Evolutionary conservation across 2,888 invertebrate genomes (phyloP), one percentile per base, ranked within the genome.

Genomic region (Muschampia plurimacula): DNA sequence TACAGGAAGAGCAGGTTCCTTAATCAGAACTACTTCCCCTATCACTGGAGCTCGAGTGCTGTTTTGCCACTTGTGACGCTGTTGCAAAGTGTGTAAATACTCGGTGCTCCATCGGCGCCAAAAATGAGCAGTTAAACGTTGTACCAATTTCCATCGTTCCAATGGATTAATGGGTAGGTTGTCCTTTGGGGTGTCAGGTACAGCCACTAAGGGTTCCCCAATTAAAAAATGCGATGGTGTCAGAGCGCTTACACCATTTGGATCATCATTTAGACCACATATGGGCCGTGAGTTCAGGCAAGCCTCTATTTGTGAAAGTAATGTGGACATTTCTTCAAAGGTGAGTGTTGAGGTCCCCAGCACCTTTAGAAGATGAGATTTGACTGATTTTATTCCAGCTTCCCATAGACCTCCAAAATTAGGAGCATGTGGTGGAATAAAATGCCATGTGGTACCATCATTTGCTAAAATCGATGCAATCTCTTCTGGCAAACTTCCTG

Each of bases 61-160:
- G 52, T 15, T 52, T 63, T 63, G 63, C 63, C 63, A 63, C 32
- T 63, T 63, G 12, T 63, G 41, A 6, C 63, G 41, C 12, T 63
- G 63, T 44, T 63, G 63, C 44, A 63, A 22, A 12, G 44, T 63
- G 7, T 63, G 63, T 63, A 63, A 63, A 10, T 63, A 63, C 10
- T 63, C 63, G 15, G 63, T 63, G 22, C 63, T 63, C 63, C 44
- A 63, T 63, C 44, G 63, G 12, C 28, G 41, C 63, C 63, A 63
- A 22, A 63, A 63, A 63, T 63, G 63, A 12, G 63, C 63, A 22
- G 63, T 63, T 44, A 63, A 44, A 0, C 63, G 63, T 44, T 63
- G 63, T 41, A 63, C 52, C 15, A 52, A 52, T 52, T 52, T 52
- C 52, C 52, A 52, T 52, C 52, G 15, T 2, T 52, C 52, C 52